Evolutionary conservation across 2,888 invertebrate species (phyloP).

Genomic region (Tetheella fluctuosa): DNA sequence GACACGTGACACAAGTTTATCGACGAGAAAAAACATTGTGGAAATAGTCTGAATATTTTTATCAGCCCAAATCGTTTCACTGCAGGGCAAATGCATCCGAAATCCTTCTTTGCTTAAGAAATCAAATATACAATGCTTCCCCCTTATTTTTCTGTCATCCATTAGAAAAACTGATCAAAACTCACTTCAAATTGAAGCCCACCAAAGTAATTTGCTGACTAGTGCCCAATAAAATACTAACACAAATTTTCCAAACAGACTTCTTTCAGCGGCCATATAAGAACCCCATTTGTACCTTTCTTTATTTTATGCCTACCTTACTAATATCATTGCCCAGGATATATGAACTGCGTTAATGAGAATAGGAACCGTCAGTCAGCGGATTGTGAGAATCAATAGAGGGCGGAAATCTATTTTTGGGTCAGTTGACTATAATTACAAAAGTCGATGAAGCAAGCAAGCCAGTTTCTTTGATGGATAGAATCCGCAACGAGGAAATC

Average conservation of each 20-base stretch:
- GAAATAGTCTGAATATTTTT: background rate
- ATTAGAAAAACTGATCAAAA: no score
- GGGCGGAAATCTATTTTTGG: conserved; percentile 75
- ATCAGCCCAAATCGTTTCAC: no score
- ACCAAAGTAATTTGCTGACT: no score
- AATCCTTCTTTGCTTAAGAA: no score
- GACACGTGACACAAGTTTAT: background rate
- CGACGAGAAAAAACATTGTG: background rate
- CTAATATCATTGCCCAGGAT: conserved; percentile 28
- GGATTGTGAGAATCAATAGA: conserved; percentile 64
- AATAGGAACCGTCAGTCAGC: conserved; percentile 74
- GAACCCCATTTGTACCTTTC: background rate
- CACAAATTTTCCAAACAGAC: no score
- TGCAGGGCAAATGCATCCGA: no score
- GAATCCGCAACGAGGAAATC: conserved; percentile 13
- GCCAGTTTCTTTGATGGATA: conserved; percentile 12
- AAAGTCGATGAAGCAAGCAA: background rate
- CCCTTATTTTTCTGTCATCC: no score
- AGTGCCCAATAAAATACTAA: no score
- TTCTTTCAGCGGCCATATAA: background rate
- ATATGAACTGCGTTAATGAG: conserved; percentile 61
- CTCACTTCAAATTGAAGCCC: no score
- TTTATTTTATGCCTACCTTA: background rate
- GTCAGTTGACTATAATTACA: conserved; percentile 13
- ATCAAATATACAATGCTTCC: no score